Base-by-base conservation (phyloP, 2,888 invertebrate species). In the Malachius bipustulatus region DNA sequence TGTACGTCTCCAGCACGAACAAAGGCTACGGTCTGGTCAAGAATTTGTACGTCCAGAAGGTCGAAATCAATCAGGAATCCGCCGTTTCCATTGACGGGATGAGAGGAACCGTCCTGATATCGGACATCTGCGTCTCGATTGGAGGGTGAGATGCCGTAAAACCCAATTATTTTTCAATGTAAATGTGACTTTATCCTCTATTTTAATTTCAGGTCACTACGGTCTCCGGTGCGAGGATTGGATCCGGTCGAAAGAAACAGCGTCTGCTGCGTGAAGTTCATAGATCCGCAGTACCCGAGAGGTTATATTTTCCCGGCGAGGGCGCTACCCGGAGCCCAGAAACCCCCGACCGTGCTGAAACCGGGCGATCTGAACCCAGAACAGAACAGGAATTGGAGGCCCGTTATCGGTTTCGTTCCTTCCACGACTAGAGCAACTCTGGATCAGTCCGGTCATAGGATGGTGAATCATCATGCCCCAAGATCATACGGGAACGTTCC, bases 1-100 rank as follows among this genome's bases (percentile, higher is more conserved):
- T 97, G 16, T 98, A 96, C 65, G 73, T 97, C 14, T 73, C 78
- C 1, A 65, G 71, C 0, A 69, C 68, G 11, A 88, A 89, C 63
- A 60, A 66, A 2, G 75, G 79, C 26, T 88, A 77, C 60, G 67
- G 70, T 34, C 75, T 76, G 53, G 57, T 93, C 27, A 69, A 70
- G 36, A 77, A 73, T 3, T 64, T 93, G 13, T 87, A 85, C 61
- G 63, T 65, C 28, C 73, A 75, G 36, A 54, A 63, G 16, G 55
- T 67, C 2, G 60, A 60, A 8, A 46, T 64, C 15, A 65, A 70
- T 9, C 51, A 62, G 4, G 73, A 73, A 44, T 64, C 77, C 39
- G 73, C 77, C 44, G 65, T 82, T 42, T 64, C 73, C 15, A 72
- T 82, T 45, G 76, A 88, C 37, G 94, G 94, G 1, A 82, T 94